These are phyloP conservation scores for Orthochromis indermauri DNA, from an alignment of 2,113 vertebrate genomes.

Conservation along the genomic window DNA sequence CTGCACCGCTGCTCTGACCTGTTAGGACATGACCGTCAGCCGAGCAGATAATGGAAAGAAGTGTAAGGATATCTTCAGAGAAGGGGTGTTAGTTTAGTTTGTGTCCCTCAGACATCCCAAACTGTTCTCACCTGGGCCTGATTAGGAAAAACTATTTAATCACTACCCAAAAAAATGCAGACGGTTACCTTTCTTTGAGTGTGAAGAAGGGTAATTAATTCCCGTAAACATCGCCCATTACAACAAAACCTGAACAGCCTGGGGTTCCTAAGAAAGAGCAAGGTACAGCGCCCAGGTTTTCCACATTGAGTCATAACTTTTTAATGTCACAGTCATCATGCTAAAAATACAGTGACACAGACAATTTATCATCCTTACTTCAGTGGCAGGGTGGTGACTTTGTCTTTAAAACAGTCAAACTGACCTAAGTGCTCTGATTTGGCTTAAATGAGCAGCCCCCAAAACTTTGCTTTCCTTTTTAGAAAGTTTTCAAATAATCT, in stretches of 20 bases:
- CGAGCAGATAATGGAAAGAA: background rate
- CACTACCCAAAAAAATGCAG: background rate
- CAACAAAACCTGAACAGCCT: background rate
- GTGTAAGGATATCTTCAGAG: background rate
- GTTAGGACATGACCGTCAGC: constrained; percentile 25
- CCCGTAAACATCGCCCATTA: background rate
- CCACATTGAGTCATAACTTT: background rate
- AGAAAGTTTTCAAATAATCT: background rate
- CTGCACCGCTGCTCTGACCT: background rate
- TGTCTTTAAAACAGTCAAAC: background rate
- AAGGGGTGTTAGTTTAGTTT: background rate
- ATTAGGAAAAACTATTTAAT: background rate
- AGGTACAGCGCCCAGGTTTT: rapidly evolving
- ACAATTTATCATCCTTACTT: background rate
- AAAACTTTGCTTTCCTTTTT: background rate
- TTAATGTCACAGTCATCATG: background rate
- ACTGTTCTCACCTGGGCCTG: background rate
- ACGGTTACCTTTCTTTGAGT: background rate
- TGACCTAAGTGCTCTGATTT: background rate
- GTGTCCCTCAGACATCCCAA: background rate
- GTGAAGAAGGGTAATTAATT: background rate
- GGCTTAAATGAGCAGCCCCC: background rate
- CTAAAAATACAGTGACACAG: background rate
- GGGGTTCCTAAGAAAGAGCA: background rate
- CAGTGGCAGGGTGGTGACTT: background rate